Evolutionary conservation across 2,888 invertebrate species (phyloP), one percentile per base, ranked within the genome.

Genomic region (Meloe dianella): DNA sequence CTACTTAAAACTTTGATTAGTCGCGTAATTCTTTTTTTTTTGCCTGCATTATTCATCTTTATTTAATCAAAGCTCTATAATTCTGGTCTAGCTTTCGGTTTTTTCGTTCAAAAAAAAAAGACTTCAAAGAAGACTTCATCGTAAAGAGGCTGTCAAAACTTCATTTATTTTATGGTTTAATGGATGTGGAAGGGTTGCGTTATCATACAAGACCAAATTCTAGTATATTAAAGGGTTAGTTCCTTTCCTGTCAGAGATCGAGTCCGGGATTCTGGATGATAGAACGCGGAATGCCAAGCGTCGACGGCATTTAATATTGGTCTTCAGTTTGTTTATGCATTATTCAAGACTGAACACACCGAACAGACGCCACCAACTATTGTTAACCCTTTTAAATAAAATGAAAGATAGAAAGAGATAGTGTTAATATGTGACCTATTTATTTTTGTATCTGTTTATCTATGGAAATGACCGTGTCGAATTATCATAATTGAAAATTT

Each of bases 261-360:
- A 22, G 47, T 51, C 47, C 20, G 60, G 67, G 65, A 62, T 66
- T 57, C 10, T 51, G 47, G 61, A 61, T 35, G 64, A 61, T 57
- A 65, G 58, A 59, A 59, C 51, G 51, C 22, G 22, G 65, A 61
- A 62, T 61, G 56, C 64, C 67, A 61, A 66, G 69, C 70, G 68
- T 68, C 67, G 66, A 68, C 71, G 72, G 71, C 74, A 72, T 77
- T 76, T 77, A 77, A 76, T 77, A 75, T 74, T 67, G 72, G 74
- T 75, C 74, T 75, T 75, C 73, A 73, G 71, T 70, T 71, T 71
- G 67, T 72, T 65, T 70, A 77, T 77, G 72, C 74, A 76, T 77
- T 75, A 77, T 77, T 77, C 77, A 77, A 54, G 67, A 51, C 66
- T 61, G 59, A 32, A 38, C 66, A 51, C 66, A 20, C 60, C 63